These are phyloP conservation scores for Sminthurides aquaticus DNA, from an alignment of 2,888 invertebrate species.

Conservation along the genomic window DNA sequence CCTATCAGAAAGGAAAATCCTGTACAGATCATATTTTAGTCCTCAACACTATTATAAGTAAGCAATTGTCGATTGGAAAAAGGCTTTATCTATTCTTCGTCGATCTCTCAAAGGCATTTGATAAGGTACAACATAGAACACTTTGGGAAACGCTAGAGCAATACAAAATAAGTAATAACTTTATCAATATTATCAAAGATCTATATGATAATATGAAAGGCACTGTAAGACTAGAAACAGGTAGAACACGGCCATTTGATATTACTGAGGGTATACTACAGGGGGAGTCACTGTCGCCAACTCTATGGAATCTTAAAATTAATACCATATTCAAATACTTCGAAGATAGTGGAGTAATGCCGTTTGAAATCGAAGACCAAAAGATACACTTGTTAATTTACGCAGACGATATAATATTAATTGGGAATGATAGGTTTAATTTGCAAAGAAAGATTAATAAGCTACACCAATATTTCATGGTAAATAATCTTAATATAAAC, in stretches of 20 bases:
- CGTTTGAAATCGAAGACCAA: neutral
- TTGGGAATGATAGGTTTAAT: neutral
- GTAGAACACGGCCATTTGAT: neutral
- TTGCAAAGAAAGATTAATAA: no score
- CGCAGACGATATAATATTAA: conserved; percentile 8
- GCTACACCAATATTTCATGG: neutral
- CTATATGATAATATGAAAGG: conserved; percentile 4
- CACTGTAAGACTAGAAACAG: neutral
- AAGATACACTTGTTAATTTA: conserved; percentile 2
- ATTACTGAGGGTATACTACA: conserved; percentile 11
- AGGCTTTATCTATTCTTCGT: conserved; percentile 11
- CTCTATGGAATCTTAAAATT: neutral
- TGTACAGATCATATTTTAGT: conserved; percentile 3
- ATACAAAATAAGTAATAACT: neutral
- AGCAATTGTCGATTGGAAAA: neutral
- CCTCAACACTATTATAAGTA: neutral
- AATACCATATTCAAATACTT: neutral
- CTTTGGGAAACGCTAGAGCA: conserved; percentile 3
- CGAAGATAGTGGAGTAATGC: neutral
- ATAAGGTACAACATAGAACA: neutral
- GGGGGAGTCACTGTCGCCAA: conserved; percentile 5
- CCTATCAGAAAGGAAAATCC: neutral
- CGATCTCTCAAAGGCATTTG: conserved; percentile 9
- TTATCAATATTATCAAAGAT: conserved; percentile 4
- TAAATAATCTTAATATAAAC: conserved; percentile 4